Evolutionary conservation across 2,113 vertebrate genomes (phyloP), one percentile per base, ranked within the genome.

Genomic region (Stigmatopora argus): DNA sequence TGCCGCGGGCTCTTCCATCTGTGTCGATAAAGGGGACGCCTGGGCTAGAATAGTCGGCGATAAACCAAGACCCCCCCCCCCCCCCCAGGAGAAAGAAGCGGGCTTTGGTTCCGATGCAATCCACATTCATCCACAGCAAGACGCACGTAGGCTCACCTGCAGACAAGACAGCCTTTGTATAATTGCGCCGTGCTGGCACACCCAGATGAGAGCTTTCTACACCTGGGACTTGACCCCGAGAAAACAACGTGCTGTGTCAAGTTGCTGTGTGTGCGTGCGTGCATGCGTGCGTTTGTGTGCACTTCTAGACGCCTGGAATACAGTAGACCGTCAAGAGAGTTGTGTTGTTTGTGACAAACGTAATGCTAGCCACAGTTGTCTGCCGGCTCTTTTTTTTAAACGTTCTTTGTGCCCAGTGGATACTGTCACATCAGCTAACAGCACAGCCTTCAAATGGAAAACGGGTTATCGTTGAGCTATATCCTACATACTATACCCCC

Each of bases 141-240:
- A 83, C 53, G 78, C 62, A 44, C 81, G 80, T 75, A 75, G 41
- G 67, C 69, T 75, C 70, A 64, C 66, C 59, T 41, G n/a, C 49
- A 26, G 52, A 35, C 76, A 73, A 26, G 52, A 35, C 76, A 72
- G 58, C 73, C 71, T 21, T 68, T 71, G 53, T 69, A 63, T 62
- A 64, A 59, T 55, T 62, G 67, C 45, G 12, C 66, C 58, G 55
- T 57, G 46, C 68, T 17, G 3, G 19, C 48, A 5, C 35, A 66
- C 46, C 35, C 64, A 51, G 56, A 68, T 26, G 61, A 71, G 66
- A 56, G 55, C 60, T 49, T 45, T 59, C 71, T 48, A 17, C 57
- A 53, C 1, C 12, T 51, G 35, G 65, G 7, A 63, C n/a, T 6
- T 8, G 7, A 51, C 66, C 46, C 62, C 52, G 14, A 17, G 47